These are phyloP conservation scores for Drosophila melanosoma DNA, from an alignment of 2,888 invertebrate species.

Conservation along the genomic window DNA sequence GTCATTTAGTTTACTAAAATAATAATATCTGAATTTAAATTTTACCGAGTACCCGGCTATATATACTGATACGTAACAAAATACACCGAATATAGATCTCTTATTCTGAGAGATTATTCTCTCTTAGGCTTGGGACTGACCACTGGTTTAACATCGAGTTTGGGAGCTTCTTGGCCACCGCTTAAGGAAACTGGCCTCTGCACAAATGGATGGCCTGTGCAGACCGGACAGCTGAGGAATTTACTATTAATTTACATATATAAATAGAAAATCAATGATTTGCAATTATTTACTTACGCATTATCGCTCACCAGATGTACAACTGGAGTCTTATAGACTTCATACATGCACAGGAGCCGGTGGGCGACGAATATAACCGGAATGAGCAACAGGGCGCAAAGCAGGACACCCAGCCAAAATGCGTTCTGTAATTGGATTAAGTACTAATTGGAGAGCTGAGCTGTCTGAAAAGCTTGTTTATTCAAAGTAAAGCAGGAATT, in stretches of 20 bases:
- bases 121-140: background rate
- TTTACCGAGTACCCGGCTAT: background rate
- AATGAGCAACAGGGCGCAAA: conserved; percentile 92
- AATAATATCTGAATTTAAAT: background rate
- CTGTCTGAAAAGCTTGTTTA: background rate
- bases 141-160: background rate
- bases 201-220: background rate
- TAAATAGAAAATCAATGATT: background rate
- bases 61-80: background rate
- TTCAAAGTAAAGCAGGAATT: background rate
- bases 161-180: conserved; percentile 6
- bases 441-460: background rate
- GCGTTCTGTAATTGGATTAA: conserved; percentile 89
- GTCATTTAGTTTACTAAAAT: too few species aligned
- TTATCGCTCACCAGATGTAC: background rate
- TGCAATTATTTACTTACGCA: background rate
- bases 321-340: background rate
- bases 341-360: conserved; percentile 90
- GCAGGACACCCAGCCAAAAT: conserved; percentile 95
- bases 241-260: background rate
- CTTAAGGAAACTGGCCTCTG: background rate
- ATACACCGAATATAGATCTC: background rate
- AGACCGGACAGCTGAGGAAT: conserved; percentile 1
- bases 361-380: conserved; percentile 92
- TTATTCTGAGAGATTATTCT: conserved; percentile 2